Conservation (phyloP, 2,113 vertebrate genomes). For the Acanthochromis polyacanthus region DNA sequence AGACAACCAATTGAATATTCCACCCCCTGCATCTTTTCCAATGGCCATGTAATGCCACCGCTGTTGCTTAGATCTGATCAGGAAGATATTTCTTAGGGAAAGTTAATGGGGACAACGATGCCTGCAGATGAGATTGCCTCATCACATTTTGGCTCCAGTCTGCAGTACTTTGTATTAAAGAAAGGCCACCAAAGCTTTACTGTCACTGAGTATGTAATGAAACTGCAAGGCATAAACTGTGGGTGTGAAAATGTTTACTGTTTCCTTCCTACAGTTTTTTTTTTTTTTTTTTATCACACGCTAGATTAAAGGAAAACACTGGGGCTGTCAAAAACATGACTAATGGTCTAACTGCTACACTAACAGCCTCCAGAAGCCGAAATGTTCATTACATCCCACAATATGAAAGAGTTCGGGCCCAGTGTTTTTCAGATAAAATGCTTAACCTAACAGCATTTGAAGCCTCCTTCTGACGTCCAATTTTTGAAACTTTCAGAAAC, state of each 20-base stretch:
- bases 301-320: background rate
- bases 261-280: background rate
- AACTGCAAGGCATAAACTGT: constrained; percentile 13
- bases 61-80: constrained; percentile 61
- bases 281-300: background rate
- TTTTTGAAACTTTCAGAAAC: background rate
- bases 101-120: constrained; percentile 46
- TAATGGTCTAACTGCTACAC: background rate
- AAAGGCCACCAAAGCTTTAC: constrained; percentile 15
- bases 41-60: constrained; percentile 53
- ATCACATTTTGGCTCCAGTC: constrained; percentile 42
- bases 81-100: constrained; percentile 62
- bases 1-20: constrained; percentile 66
- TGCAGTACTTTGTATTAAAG: constrained; percentile 20
- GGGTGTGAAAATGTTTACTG: background rate
- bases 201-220: constrained; percentile 3
- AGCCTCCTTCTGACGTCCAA: background rate
- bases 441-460: background rate
- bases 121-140: constrained; percentile 59
- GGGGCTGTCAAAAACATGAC: constrained; percentile 7
- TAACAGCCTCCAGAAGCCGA: background rate
- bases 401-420: background rate
- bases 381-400: background rate
- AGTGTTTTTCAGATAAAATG: background rate
- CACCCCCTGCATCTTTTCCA: constrained; percentile 63